Percentiles rank a stretch among this genome's conserved stretches.
Conservation (phyloP, 2,888 invertebrate species). For the Trichacis sp. region DNA sequence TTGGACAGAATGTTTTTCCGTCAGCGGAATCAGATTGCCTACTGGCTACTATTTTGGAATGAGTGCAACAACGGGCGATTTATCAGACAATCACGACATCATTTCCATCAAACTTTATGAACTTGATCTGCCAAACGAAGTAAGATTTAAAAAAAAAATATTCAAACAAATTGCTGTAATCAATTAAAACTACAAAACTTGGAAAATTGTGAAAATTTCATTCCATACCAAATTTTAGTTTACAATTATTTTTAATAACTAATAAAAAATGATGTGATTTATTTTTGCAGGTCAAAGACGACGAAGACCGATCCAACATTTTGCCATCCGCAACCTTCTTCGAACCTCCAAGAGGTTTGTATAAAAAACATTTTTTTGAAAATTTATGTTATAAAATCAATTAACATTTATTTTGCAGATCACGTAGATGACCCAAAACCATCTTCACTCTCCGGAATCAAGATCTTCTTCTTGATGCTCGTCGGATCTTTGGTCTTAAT, state of each 20-base stretch:
- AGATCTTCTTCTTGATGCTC: constrained; percentile 90
- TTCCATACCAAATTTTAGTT: too few relatives aligned
- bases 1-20: constrained; percentile 94
- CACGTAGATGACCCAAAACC: constrained; percentile 90
- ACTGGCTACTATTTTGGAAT: constrained; percentile 96
- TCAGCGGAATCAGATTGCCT: constrained; percentile 90
- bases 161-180: too few relatives aligned
- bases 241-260: too few relatives aligned
- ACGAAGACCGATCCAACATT: constrained; percentile 84
- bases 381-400: too few relatives aligned
- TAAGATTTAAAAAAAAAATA: constrained; percentile 58
- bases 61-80: constrained; percentile 96
- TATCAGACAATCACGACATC: constrained; percentile 97
- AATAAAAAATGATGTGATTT: too few relatives aligned
- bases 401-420: constrained; percentile 73
- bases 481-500: constrained; percentile 85
- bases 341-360: constrained; percentile 83
- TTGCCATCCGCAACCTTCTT: constrained; percentile 90
- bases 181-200: too few relatives aligned
- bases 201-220: too few relatives aligned
- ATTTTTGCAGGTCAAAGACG: constrained; percentile 71
- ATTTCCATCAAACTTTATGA: constrained; percentile 93
- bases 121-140: constrained; percentile 81
- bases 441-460: constrained; percentile 87
- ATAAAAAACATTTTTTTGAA: neutral